Percentiles rank a stretch among this genome's conserved stretches.
phyloP scores from a whole-genome alignment of 2,113 vertebrate species.

The Corythaixoides concolor region DNA sequence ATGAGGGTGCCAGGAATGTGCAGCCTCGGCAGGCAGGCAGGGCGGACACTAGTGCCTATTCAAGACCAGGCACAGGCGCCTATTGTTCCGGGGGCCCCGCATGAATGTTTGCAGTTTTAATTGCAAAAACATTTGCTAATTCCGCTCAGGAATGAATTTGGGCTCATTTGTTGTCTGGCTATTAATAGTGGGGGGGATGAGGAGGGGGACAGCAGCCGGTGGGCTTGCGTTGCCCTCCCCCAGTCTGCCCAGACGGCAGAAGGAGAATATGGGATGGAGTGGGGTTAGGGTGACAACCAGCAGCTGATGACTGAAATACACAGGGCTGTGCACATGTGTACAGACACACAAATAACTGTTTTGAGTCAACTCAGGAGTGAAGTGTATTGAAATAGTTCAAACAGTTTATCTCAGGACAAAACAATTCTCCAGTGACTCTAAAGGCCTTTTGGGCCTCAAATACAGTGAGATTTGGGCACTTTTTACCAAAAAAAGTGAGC shows the following conservation, averaged over 20 bases:
- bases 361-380: background rate
- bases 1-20: slow-evolving; percentile 76
- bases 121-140: slow-evolving; percentile 73
- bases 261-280: background rate
- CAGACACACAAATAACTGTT: background rate
- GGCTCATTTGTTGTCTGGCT: slow-evolving; percentile 61
- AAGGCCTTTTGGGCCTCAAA: background rate
- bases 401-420: background rate
- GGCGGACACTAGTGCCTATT: slow-evolving; percentile 73
- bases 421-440: background rate
- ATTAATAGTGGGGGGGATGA: slow-evolving; percentile 49
- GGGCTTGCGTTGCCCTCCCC: background rate
- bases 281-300: background rate
- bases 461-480: background rate
- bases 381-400: background rate
- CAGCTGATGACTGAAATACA: background rate
- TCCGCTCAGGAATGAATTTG: slow-evolving; percentile 67
- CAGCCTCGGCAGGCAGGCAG: slow-evolving; percentile 55
- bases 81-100: slow-evolving; percentile 72
- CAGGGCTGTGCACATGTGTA: background rate
- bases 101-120: slow-evolving; percentile 74
- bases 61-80: slow-evolving; percentile 70
- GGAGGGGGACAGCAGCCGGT: slow-evolving; percentile 55
- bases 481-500: background rate
- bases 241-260: background rate